These are phyloP conservation scores for Metallyticus violacea DNA, from an alignment of 2,888 invertebrate species.

Conservation along the genomic window DNA sequence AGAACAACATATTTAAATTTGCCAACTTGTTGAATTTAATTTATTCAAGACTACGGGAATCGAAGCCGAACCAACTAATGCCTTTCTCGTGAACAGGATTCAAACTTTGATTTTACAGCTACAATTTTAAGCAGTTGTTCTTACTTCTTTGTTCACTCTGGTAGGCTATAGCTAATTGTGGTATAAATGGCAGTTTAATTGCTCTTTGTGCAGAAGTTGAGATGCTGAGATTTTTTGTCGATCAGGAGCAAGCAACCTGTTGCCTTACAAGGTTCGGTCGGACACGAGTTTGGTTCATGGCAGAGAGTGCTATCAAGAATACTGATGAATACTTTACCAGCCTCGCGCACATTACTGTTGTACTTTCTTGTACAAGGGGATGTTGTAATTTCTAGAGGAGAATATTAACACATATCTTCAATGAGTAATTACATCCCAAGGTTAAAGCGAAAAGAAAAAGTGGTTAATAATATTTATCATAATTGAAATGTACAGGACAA, in stretches of 20 bases:
- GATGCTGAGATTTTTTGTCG: not conserved
- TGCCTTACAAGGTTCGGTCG: not conserved
- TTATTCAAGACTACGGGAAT: too few relatives aligned
- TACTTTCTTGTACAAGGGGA: not conserved
- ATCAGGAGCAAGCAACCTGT: not conserved
- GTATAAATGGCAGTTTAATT: not conserved
- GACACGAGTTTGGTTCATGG: not conserved
- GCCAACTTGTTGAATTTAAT: too few relatives aligned
- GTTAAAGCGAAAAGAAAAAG: too few relatives aligned
- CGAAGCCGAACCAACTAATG: too few relatives aligned
- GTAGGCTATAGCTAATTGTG: not conserved
- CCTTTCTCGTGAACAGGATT: too few relatives aligned
- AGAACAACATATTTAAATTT: too few relatives aligned
- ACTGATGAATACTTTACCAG: not conserved
- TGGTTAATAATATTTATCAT: too few relatives aligned
- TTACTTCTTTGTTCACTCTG: not conserved
- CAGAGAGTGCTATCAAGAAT: not conserved
- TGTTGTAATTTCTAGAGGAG: too few relatives aligned
- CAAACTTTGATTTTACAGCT: not conserved
- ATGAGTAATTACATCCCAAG: too few relatives aligned
- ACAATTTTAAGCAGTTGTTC: not conserved
- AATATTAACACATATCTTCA: too few relatives aligned
- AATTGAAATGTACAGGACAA: too few relatives aligned
- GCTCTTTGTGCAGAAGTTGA: not conserved
- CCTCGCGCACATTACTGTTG: not conserved